Base-by-base conservation (phyloP, 2,797 vertebrate genomes). In the Arctocebus calabarensis region DNA sequence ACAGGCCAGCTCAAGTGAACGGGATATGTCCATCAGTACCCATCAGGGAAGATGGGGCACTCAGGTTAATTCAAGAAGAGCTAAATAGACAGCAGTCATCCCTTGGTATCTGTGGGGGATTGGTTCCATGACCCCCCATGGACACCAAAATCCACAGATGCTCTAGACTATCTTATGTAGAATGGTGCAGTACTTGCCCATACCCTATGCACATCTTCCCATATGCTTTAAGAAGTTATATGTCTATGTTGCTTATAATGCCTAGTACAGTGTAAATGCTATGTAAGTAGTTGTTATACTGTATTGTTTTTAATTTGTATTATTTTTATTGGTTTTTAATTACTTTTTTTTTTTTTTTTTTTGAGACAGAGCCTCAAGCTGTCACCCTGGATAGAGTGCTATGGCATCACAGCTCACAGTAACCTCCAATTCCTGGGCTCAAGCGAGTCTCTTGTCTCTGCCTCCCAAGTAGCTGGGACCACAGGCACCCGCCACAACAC, bases 51-150 rank as follows among this genome's bases (percentile, higher is more conserved):
- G 48, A 70, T 0, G 29, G 27, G 1, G 1, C 48, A 29, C n/a
- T 74, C 4, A 7, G 9, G 8, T 37, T 5, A 48, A n/a, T 43
- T 66, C 14, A 10, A 55, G n/a, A 66, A 3, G 12, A 40, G 59
- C 84, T 62, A 4, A n/a, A 61, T 43, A 48, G 40, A 3, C 55
- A 17, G 0, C 48, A 25, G n/a, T 34, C 20, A 3, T 78, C n/a
- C 7, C n/a, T 37, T 3, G 2, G 22, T 78, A 34, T 23, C 52
- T 13, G 16, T 1, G 12, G 2, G 1, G 3, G 20, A 55, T 77
- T 77, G 52, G 52, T 55, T 78, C n/a, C 22, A 14, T 48, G n/a
- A 57, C 22, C 20, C 71, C n/a, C 12, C 52, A 78, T 4, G 0
- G 45, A 22, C 20, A 77, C 11, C 19, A 23, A 77, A 48, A 13